phyloP scores from a whole-genome alignment of 2,888 invertebrate species.

The Merodon equestris region DNA sequence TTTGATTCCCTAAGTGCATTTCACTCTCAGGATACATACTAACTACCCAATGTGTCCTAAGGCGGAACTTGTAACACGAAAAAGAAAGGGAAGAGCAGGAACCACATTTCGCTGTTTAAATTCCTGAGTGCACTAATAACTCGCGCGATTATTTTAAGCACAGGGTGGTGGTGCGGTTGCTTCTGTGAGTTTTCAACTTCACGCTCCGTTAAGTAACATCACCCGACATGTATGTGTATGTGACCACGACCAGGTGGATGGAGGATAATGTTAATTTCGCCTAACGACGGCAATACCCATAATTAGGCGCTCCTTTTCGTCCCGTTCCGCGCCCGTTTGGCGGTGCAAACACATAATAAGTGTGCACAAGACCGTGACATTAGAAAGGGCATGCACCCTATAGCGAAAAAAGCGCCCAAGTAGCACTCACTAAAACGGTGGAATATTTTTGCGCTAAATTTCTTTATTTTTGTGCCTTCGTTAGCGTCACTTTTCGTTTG shows the following conservation, averaged over 20 bases:
- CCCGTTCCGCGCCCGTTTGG: too few species aligned
- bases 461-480: constrained; percentile 1
- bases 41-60: constrained; percentile 19
- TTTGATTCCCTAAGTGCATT: constrained; percentile 65
- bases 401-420: constrained; percentile 38
- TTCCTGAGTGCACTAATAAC: constrained; percentile 26
- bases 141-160: constrained; percentile 14
- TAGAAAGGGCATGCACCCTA: constrained; percentile 32
- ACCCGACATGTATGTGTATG: neutral
- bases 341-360: constrained; percentile 1
- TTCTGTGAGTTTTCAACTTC: constrained; percentile 33
- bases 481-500: constrained; percentile 33
- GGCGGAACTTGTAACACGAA: constrained; percentile 3
- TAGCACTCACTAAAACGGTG: constrained; percentile 56
- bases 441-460: constrained; percentile 53
- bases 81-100: neutral
- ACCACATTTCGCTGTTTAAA: constrained; percentile 35
- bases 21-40: constrained; percentile 36
- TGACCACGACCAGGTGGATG: constrained; percentile 2
- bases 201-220: constrained; percentile 55
- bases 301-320: constrained; percentile 43
- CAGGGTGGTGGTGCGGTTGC: neutral
- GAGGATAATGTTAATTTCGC: constrained; percentile 59
- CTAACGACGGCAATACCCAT: constrained; percentile 49
- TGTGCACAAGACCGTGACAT: constrained; percentile 55